A percentile compares a stretch with the other conserved stretches of the same genome.
Evolutionary conservation across 2,797 vertebrate genomes (phyloP).

Genomic region (Tenualosa thibaudeaui): DNA sequence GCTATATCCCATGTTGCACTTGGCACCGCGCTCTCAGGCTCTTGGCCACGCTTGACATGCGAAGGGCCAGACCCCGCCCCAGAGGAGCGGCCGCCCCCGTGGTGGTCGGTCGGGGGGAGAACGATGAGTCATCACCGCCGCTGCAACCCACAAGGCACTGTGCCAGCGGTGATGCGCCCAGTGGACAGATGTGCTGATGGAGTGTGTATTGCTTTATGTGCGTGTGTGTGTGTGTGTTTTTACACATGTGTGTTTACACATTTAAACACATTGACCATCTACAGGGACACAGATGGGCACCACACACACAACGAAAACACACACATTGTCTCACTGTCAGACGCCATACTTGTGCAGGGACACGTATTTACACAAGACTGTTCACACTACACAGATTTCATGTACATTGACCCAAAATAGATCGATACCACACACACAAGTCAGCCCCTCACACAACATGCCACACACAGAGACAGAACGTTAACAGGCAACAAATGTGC

Average conservation of each 20-base stretch:
- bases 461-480: not conserved
- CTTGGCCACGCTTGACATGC: constrained; percentile 75
- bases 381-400: not conserved
- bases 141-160: constrained; percentile 35
- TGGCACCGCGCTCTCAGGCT: constrained; percentile 77
- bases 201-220: not conserved
- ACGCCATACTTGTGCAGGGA: not conserved
- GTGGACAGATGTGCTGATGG: constrained; percentile 36
- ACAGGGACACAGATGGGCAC: not conserved
- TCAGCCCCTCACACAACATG: not conserved
- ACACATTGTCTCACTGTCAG: not conserved
- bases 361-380: not conserved
- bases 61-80: constrained; percentile 65
- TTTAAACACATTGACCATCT: not conserved
- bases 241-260: not conserved
- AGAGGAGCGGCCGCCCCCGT: constrained; percentile 44
- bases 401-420: not conserved
- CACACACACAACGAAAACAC: not conserved
- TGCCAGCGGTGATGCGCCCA: constrained; percentile 27
- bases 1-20: constrained; percentile 76
- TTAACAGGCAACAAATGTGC: not conserved
- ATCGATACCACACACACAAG: not conserved
- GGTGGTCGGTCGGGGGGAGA: constrained; percentile 58
- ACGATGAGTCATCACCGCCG: constrained; percentile 61
- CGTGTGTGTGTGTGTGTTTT: not conserved